Evolutionary conservation across 2,888 invertebrate species (phyloP), one percentile per base, ranked within the genome.

Genomic region (Sclerodermus sp.): DNA sequence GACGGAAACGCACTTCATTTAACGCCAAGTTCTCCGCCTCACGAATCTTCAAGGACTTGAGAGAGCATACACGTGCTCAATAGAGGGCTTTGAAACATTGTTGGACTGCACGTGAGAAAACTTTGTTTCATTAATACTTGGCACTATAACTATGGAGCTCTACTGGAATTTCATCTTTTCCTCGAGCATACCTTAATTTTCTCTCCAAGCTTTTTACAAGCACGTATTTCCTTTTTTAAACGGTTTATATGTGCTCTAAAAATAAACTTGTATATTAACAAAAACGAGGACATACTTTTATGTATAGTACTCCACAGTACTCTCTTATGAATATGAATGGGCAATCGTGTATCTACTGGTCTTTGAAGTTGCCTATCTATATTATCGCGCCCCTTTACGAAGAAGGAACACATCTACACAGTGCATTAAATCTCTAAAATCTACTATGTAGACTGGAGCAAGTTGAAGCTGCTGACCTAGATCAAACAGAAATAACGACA

Each of bases 1-100:
- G n/a, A n/a, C n/a, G n/a, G n/a, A n/a, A n/a, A n/a, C 23, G 3
- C 23, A 8, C 8, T 23, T 23, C 23, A 46, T 44, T 45, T 46
- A 49, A 52, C 41, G 23, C 2, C 1, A 2, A 9, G 38, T 16
- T 12, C 41, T 13, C 12, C 41, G 30, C 42, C 51, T 55, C 39
- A 49, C 52, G 38, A 50, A 37, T 53, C 47, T 43, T 49, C 62
- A 62, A 62, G 62, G 62, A 49, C 60, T 49, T 40, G 50, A n/a
- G n/a, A n/a, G n/a, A 50, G 47, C 49, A 16, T 10, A 14, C 30
- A 13, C 42, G 15, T 31, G 52, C 47, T 39, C 46, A 55, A 51
- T 54, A 42, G 49, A 12, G 59, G n/a, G 51, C 58, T 61, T 62
- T 52, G 51, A 50, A 55, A 47, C 55, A 52, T 52, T 49, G 59